These are phyloP conservation scores for Xestia ashworthii DNA, from an alignment of 2,888 invertebrate species.

Conservation along the genomic window DNA sequence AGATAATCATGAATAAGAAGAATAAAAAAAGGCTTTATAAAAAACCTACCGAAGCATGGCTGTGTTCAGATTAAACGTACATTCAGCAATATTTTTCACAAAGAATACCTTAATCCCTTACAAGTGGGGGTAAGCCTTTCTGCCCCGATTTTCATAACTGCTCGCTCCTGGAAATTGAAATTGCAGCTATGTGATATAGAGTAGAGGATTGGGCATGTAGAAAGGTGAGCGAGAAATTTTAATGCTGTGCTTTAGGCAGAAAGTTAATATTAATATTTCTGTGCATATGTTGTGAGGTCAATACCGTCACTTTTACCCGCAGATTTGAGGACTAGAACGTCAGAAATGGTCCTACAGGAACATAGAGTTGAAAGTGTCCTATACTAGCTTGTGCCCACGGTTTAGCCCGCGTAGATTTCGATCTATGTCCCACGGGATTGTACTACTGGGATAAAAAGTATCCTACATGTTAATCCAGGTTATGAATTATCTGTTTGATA, in stretches of 20 bases:
- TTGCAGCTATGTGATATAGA: conserved; percentile 34
- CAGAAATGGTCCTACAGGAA: not conserved
- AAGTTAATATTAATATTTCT: not conserved
- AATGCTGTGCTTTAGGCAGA: not conserved
- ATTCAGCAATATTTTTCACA: conserved; percentile 89
- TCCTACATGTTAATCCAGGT: too few relatives aligned
- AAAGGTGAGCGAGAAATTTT: not conserved
- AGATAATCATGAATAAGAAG: conserved; percentile 81
- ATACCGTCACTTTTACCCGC: not conserved
- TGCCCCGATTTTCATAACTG: conserved; percentile 80
- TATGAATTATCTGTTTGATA: too few relatives aligned
- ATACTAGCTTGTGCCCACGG: too few relatives aligned
- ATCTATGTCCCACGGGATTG: not conserved
- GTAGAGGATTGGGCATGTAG: conserved; percentile 18
- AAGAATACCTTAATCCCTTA: conserved; percentile 90
- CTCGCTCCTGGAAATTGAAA: conserved; percentile 70
- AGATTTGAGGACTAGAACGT: too few relatives aligned
- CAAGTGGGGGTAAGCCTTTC: conserved; percentile 85
- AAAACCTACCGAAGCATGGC: conserved; percentile 83
- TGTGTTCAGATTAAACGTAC: conserved; percentile 87
- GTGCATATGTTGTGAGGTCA: not conserved
- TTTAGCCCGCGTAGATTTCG: too few relatives aligned
- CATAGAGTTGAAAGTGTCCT: not conserved
- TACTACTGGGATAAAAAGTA: not conserved
- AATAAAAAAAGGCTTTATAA: conserved; percentile 80